Evolutionary conservation across 1,140 invertebrate species (phyloP).

Genomic region (Drosophila eugracilis): DNA sequence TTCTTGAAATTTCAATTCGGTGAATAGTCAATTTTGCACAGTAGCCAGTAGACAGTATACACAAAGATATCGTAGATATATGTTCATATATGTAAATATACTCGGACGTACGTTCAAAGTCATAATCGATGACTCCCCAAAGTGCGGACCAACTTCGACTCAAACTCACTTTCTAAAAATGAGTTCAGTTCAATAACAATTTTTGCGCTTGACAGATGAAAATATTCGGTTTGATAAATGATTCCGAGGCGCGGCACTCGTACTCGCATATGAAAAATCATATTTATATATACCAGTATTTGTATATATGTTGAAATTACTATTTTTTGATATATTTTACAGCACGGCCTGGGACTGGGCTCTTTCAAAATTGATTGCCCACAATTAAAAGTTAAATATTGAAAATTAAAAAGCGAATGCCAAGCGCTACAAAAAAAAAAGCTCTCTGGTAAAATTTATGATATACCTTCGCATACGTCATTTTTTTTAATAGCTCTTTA

Average conservation of each 20-base stretch:
- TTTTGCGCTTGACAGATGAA: conserved; percentile 60
- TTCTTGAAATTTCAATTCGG: conserved; percentile 74
- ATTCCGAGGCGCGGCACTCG: conserved; percentile 26
- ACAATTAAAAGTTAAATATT: conserved; percentile 82
- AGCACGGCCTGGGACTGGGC: conserved; percentile 13
- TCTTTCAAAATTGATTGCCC: conserved; percentile 75
- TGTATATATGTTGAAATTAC: conserved; percentile 24
- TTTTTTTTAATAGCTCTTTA: conserved; percentile 70
- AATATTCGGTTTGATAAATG: conserved; percentile 74
- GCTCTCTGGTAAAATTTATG: conserved; percentile 34
- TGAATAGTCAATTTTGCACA: conserved; percentile 70
- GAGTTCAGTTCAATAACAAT: conserved; percentile 74
- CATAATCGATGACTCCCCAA: conserved; percentile 61
- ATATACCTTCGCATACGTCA: conserved; percentile 21
- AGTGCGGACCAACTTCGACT: conserved; percentile 38
- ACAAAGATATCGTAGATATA: not conserved
- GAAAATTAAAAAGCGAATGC: conserved; percentile 76
- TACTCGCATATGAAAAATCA: conserved; percentile 34
- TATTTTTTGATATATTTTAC: conserved; percentile 75
- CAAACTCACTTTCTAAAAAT: conserved; percentile 77
- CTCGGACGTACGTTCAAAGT: conserved; percentile 44
- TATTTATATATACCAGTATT: conserved; percentile 4
- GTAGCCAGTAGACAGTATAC: conserved; percentile 58
- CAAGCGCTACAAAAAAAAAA: conserved; percentile 35
- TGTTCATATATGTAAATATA: conserved; percentile 11